Evolutionary conservation across 2,888 invertebrate species (phyloP), one percentile per base, ranked within the genome.

Genomic region (Caenorhabditis sp.): DNA sequence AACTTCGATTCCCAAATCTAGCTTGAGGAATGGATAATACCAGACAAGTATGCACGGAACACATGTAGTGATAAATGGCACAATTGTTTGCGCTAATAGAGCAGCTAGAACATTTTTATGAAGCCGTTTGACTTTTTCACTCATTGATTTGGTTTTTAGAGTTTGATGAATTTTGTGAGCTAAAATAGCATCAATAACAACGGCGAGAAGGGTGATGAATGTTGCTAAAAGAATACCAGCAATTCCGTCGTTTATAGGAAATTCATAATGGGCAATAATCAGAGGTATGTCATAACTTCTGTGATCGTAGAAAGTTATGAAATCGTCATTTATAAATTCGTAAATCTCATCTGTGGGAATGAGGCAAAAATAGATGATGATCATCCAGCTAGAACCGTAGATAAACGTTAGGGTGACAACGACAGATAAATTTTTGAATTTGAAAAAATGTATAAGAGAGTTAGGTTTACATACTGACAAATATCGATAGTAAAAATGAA

Each of bases 1-100:
- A 1, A 66, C 49, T 31, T 67, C 66, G 56, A 60, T 43, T 49
- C 5, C 14, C 7, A 49, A 56, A 56, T 21, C 60, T 27, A n/a
- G 23, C 23, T 56, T 4, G 26, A 27, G 20, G 17, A 67, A 12
- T 10, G 67, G 67, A n/a, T 53, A 21, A 50, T 21, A 57, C 67
- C 67, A 67, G 8, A 62, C 36, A 49, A 67, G 36, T 12, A 62
- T 43, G 21, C 67, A 67, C n/a, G 67, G 67, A 49, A 67, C 31
- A 52, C 43, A 36, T 20, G 67, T 62, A 25, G 36, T 38, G 1
- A 50, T 12, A 12, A 67, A 21, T 14, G 67, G 67, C 23, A 67
- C 14, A 8, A 62, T 20, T 25, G 67, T 67, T 20, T 67, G 67
- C 50, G 52, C 43, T n/a, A 54, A 54, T 14, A 59, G 26, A 56